These are phyloP conservation scores for Pantherophis guttatus DNA, from an alignment of 2,113 vertebrate genomes.

Conservation along the genomic window DNA sequence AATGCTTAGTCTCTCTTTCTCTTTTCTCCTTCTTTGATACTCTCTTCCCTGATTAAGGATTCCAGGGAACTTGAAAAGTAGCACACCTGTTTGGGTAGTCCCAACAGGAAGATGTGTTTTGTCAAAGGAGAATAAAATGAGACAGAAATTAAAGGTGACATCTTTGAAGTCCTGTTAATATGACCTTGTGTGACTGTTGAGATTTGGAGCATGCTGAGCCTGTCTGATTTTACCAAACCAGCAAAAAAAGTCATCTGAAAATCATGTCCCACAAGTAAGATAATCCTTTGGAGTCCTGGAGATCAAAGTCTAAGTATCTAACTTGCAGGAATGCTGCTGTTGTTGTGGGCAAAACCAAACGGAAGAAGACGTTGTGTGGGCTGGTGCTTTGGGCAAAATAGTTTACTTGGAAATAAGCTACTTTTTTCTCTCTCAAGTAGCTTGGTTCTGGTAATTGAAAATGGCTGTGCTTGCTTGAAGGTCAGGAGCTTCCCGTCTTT, in stretches of 20 bases:
- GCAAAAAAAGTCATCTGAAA: background rate
- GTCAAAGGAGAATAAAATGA: background rate
- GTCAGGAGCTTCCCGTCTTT: background rate
- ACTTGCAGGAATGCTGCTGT: background rate
- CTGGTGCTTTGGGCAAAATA: background rate
- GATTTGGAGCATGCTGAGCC: background rate
- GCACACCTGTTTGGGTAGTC: background rate
- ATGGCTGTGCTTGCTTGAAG: background rate
- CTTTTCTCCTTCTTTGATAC: background rate
- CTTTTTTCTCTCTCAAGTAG: background rate
- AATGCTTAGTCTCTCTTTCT: background rate
- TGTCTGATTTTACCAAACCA: background rate
- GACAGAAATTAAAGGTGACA: background rate
- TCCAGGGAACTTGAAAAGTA: background rate
- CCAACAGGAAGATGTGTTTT: background rate
- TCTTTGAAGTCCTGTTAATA: background rate
- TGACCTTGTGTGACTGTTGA: background rate
- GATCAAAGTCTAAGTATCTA: background rate
- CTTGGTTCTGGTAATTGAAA: background rate
- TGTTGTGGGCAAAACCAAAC: background rate
- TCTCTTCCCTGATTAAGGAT: background rate
- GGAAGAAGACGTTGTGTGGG: background rate
- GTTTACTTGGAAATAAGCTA: background rate
- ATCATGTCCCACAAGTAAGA: background rate
- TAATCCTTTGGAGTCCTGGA: background rate